Base-by-base conservation (phyloP, 2,113 vertebrate genomes). In the Sisor rabdophorus region DNA sequence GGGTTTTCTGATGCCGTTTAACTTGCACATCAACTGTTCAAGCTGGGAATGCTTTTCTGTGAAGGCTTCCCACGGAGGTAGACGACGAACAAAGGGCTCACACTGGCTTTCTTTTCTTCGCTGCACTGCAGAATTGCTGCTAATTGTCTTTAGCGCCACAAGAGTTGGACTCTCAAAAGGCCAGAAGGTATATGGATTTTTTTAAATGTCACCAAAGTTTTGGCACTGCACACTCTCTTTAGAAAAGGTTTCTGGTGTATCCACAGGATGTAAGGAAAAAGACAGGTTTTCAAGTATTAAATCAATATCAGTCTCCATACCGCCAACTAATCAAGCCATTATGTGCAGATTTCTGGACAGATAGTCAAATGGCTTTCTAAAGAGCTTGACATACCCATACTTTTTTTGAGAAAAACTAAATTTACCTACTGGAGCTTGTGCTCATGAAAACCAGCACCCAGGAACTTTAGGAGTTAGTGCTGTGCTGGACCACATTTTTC, bases 121-220 rank as follows among this genome's bases (percentile, higher is more conserved):
- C 28, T 52, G 11, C 44, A 63, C 79, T 26, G 30, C 55, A 68
- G 73, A 84, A 76, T 79, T 47, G 50, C 82, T 73, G 60, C 68
- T 86, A 86, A 85, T 85, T 86, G 83, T 86, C 75, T 82, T 77
- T 47, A 64, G 76, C 71, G 53, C 81, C 75, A 76, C 24, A 64
- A 72, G 78, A 80, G 61, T 76, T 75, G 36, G 50, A 58, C 74
- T 84, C 82, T 82, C 67, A 76, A 85, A 85, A 87, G 86, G 80
- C 78, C 84, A 85, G 67, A 73, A 73, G 60, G 75, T 53, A 58
- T 86, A 86, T 86, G 64, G 84, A 87, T 87, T 86, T 87, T 84
- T 68, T 80, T 20, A 87, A 87, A 86, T 87, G 85, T 87, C 86
- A 87, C 77, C 74, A 55, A 71, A 82, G 80, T 84, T 82, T 80